phyloP scores from a whole-genome alignment of 2,888 invertebrate genomes.

The Mermis nigrescens region DNA sequence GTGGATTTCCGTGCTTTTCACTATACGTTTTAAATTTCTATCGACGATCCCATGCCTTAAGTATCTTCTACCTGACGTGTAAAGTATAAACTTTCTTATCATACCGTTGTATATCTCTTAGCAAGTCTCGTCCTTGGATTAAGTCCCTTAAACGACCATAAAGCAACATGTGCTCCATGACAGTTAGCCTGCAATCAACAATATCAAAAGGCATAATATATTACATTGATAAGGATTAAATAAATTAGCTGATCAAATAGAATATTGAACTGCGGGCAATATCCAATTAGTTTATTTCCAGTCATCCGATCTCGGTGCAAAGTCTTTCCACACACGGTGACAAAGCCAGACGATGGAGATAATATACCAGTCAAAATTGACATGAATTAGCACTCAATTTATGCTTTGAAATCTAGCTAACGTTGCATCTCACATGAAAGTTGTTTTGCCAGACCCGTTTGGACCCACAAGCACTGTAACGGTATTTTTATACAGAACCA shows the following conservation, averaged over 20 bases:
- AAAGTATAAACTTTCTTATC: no score
- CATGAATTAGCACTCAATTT: no score
- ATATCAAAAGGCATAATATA: neutral
- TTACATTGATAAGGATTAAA: neutral
- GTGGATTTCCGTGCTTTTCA: no score
- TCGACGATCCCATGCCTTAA: no score
- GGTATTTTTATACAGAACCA: slow-evolving; percentile 37
- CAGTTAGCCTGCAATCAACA: neutral
- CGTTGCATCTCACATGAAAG: slow-evolving; percentile 37
- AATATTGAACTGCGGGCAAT: slow-evolving; percentile 36
- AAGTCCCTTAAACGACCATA: neutral
- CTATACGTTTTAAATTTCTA: no score
- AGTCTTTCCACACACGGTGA: no score
- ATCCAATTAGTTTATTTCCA: no score
- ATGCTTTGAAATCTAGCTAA: no score
- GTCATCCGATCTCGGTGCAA: no score
- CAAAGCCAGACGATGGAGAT: no score
- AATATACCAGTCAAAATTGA: no score
- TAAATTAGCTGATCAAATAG: slow-evolving; percentile 34
- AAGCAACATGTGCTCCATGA: neutral
- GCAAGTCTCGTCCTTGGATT: neutral
- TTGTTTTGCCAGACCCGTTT: slow-evolving; percentile 39
- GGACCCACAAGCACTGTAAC: slow-evolving; percentile 38
- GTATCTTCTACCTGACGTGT: no score
- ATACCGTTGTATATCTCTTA: neutral